Conservation (phyloP, 2,888 invertebrate species). For the Diogma glabrata region DNA sequence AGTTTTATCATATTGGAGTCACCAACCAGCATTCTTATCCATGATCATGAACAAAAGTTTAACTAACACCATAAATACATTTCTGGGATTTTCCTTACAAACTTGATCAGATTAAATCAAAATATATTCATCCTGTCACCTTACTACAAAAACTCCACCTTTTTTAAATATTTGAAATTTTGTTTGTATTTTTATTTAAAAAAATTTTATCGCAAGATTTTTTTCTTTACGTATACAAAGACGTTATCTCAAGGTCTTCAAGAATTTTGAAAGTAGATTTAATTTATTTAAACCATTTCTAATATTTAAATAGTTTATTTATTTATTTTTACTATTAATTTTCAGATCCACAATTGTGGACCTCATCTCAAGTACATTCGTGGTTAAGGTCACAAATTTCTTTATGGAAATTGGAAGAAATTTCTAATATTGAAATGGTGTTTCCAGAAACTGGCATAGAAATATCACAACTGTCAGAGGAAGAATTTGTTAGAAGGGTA, state of each 20-base stretch:
- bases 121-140: too few species aligned
- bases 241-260: conserved; percentile 10
- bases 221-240: too few species aligned
- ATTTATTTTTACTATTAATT: background rate
- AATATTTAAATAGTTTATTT: background rate
- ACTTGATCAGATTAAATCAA: too few species aligned
- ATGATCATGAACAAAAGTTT: too few species aligned
- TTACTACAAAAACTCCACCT: too few species aligned
- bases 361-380: conserved; percentile 66
- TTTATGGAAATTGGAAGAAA: conserved; percentile 64
- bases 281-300: background rate
- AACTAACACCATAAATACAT: too few species aligned
- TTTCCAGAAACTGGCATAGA: conserved; percentile 71
- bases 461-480: conserved; percentile 65
- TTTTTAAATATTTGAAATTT: too few species aligned
- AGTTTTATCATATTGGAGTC: too few species aligned
- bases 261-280: conserved; percentile 11
- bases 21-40: too few species aligned
- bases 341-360: conserved; percentile 84
- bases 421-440: conserved; percentile 59
- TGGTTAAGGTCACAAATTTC: conserved; percentile 83
- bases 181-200: background rate
- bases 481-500: conserved; percentile 72
- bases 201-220: background rate
- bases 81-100: too few species aligned